A percentile compares a stretch with the other conserved stretches of the same genome.
phyloP scores from a whole-genome alignment of 2,888 invertebrate species.

The Lathronympha strigana region DNA sequence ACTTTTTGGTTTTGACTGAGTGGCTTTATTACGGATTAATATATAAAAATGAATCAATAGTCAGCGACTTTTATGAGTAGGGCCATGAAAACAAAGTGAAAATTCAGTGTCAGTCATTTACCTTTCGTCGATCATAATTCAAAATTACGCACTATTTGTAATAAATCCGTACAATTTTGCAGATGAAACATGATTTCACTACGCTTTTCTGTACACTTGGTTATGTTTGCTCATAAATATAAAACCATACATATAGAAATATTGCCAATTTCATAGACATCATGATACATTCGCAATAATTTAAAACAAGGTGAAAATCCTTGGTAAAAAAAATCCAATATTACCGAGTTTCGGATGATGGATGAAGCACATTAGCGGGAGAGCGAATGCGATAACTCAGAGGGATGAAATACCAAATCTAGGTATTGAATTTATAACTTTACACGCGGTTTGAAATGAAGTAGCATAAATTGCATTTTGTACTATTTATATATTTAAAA shows the following conservation, averaged over 20 bases:
- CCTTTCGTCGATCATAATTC: too few species aligned
- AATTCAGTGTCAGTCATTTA: too few species aligned
- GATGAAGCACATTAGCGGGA: slow-evolving; percentile 45
- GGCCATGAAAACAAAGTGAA: too few species aligned
- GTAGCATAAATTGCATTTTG: slow-evolving; percentile 24
- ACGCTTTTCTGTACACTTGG: too few species aligned
- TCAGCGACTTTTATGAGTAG: too few species aligned
- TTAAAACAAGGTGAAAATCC: slow-evolving; percentile 31
- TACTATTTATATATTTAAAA: not conserved
- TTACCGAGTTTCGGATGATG: slow-evolving; percentile 43
- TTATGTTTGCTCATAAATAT: not conserved
- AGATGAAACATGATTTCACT: too few species aligned
- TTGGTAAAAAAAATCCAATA: slow-evolving; percentile 45
- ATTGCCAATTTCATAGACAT: slow-evolving; percentile 19
- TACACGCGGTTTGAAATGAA: slow-evolving; percentile 38
- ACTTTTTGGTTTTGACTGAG: too few species aligned
- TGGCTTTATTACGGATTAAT: too few species aligned
- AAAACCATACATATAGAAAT: not conserved
- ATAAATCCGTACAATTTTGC: too few species aligned
- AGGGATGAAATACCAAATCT: slow-evolving; percentile 41
- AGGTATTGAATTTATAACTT: slow-evolving; percentile 41
- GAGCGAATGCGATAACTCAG: slow-evolving; percentile 41
- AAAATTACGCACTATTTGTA: too few species aligned
- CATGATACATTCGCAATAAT: slow-evolving; percentile 24
- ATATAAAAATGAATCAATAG: too few species aligned